phyloP scores from a whole-genome alignment of 2,888 invertebrate genomes.

The Gnatocerus cornutus region DNA sequence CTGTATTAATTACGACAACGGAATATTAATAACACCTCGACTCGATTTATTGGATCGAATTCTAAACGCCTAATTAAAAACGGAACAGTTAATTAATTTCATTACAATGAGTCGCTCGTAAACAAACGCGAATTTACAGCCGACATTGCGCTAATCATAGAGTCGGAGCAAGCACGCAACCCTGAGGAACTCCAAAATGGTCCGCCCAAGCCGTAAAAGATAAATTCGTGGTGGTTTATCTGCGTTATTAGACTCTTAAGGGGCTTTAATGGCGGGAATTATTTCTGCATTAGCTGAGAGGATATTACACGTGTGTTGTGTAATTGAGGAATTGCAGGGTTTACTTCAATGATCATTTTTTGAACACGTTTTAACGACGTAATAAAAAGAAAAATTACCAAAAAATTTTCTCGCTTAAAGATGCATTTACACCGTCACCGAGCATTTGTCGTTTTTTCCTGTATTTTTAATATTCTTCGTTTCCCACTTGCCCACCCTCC shows the following conservation, averaged over 20 bases:
- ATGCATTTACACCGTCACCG: too few species aligned
- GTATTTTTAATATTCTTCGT: too few species aligned
- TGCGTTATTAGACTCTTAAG: constrained; percentile 34
- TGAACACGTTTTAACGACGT: too few species aligned
- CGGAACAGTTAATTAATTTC: constrained; percentile 42
- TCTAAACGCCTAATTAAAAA: constrained; percentile 26
- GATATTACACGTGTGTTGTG: constrained; percentile 30
- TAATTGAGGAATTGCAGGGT: too few species aligned
- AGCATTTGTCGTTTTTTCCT: too few species aligned
- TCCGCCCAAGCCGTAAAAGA: constrained; percentile 19
- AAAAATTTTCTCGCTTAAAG: too few species aligned
- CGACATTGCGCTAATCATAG: constrained; percentile 8
- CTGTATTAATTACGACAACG: constrained; percentile 36
- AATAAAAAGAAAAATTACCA: too few species aligned
- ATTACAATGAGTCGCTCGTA: constrained; percentile 24
- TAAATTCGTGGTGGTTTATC: constrained; percentile 11
- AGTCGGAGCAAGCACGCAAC: constrained; percentile 13
- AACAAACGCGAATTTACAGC: constrained; percentile 26
- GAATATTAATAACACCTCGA: constrained; percentile 29
- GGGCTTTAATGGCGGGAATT: constrained; percentile 45
- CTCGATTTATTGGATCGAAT: constrained; percentile 32
- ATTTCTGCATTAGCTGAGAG: constrained; percentile 46
- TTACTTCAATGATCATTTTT: too few species aligned
- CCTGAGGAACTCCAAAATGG: constrained; percentile 20
- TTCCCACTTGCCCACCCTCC: too few species aligned